phyloP scores from a whole-genome alignment of 53 echinoderm and acorn worm species.

The Echinarachnius parma region DNA sequence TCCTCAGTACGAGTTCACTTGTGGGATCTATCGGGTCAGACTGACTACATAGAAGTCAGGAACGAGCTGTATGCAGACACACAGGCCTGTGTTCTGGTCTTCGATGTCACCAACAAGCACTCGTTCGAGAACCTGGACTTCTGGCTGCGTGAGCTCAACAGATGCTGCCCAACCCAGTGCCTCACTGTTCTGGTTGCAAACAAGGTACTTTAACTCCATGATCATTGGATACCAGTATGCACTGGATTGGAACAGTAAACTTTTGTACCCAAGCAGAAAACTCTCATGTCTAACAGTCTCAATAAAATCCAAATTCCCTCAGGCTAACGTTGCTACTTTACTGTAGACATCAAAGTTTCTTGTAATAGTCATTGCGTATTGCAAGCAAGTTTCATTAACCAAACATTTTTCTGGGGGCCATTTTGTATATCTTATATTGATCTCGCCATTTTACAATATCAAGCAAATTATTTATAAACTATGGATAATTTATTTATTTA shows the following conservation, averaged over 20 bases:
- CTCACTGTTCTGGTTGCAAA: conserved; percentile 72
- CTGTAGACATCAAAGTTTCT: not conserved
- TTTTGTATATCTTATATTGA: too few species aligned
- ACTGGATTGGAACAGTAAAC: not conserved
- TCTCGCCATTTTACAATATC: too few species aligned
- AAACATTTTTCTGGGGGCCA: too few species aligned
- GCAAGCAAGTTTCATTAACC: too few species aligned
- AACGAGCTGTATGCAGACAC: conserved; percentile 73
- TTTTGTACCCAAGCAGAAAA: not conserved
- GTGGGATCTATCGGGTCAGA: conserved; percentile 87
- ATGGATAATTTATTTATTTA: too few species aligned
- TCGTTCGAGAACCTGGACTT: conserved; percentile 78
- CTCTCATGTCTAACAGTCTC: not conserved
- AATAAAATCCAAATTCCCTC: not conserved
- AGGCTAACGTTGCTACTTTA: not conserved
- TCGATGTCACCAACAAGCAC: conserved; percentile 77
- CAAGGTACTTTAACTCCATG: conserved; percentile 49
- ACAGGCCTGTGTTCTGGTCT: conserved; percentile 75
- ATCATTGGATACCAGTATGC: not conserved
- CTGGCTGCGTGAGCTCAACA: conserved; percentile 68
- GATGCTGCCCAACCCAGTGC: conserved; percentile 18
- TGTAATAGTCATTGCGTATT: too few species aligned
- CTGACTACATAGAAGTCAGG: conserved; percentile 80
- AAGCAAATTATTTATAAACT: too few species aligned
- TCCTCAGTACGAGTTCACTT: conserved; percentile 79